Percentiles rank a stretch among this genome's conserved stretches.
Conservation (phyloP, 2,113 vertebrate species). For the Arothron firmamentum region DNA sequence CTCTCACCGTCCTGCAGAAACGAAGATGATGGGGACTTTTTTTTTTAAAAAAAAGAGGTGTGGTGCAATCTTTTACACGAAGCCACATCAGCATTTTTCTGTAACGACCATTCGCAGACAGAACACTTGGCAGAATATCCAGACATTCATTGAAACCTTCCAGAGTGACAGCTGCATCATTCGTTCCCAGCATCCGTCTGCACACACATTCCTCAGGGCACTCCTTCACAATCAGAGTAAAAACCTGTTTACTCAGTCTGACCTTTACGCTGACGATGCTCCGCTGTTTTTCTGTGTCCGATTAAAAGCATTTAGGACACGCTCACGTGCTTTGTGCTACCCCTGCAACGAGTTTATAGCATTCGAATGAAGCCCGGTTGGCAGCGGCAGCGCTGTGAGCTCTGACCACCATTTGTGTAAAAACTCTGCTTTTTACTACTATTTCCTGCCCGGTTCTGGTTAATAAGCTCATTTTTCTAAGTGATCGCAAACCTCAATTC, state of each 20-base stretch:
- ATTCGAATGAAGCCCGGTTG: constrained; percentile 32
- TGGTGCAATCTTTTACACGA: too few species aligned
- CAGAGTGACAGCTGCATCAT: too few species aligned
- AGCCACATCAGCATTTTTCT: too few species aligned
- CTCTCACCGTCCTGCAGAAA: constrained; percentile 1
- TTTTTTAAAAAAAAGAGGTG: constrained; percentile 10
- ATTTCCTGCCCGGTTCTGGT: constrained; percentile 46
- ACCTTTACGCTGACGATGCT: constrained; percentile 43
- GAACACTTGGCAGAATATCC: too few species aligned
- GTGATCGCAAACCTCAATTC: constrained; percentile 56
- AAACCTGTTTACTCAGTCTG: constrained; percentile 39
- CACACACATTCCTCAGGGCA: constrained; percentile 15
- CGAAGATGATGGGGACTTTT: constrained; percentile 3
- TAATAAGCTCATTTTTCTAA: constrained; percentile 66
- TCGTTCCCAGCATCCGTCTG: too few species aligned
- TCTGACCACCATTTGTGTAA: constrained; percentile 62
- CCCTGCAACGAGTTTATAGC: constrained; percentile 32
- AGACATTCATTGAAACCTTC: too few species aligned
- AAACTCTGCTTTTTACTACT: constrained; percentile 62
- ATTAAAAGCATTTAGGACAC: constrained; percentile 45
- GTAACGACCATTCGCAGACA: too few species aligned
- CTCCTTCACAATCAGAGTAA: constrained; percentile 25
- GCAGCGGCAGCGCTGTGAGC: constrained; percentile 27
- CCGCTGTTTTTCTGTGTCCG: constrained; percentile 39
- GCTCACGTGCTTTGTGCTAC: constrained; percentile 21